These are phyloP conservation scores for Eristalis arbustorum DNA, from an alignment of 2,888 invertebrate genomes.

Conservation along the genomic window DNA sequence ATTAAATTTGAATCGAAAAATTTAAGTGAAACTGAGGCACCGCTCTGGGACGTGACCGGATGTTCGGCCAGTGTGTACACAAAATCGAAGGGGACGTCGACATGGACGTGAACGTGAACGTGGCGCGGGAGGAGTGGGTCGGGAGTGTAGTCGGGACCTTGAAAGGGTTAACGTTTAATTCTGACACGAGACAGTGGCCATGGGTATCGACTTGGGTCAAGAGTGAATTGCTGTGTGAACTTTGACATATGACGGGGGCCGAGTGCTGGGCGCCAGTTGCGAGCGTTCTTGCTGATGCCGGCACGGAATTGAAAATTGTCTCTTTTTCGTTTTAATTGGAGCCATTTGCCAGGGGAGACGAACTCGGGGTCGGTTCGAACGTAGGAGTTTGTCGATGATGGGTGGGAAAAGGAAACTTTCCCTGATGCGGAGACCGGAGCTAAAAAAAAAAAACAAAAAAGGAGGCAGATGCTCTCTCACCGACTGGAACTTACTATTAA, in stretches of 20 bases:
- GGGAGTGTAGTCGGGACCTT: background rate
- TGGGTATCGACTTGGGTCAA: background rate
- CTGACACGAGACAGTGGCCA: background rate
- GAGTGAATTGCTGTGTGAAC: background rate
- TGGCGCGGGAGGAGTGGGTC: background rate
- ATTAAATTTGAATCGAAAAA: conserved; percentile 42
- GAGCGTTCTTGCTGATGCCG: background rate
- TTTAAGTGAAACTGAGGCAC: conserved; percentile 17
- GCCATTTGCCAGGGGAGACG: background rate
- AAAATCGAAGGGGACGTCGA: background rate
- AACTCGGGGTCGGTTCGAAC: too few relatives aligned
- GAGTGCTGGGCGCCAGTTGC: background rate
- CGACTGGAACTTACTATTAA: too few relatives aligned
- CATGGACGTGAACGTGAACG: too few relatives aligned
- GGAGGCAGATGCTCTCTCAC: too few relatives aligned
- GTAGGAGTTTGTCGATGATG: too few relatives aligned
- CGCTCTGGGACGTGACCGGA: conserved; percentile 40
- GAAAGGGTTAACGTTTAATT: background rate
- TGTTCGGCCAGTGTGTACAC: conserved; percentile 4
- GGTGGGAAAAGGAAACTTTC: too few relatives aligned
- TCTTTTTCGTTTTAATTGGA: background rate
- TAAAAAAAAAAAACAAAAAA: too few relatives aligned
- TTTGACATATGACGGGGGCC: background rate
- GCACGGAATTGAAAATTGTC: background rate
- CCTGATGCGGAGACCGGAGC: too few relatives aligned